Percentiles rank a stretch among this genome's conserved stretches.
Conservation (phyloP, 2,797 vertebrate genomes). For the Limosa lapponica region DNA sequence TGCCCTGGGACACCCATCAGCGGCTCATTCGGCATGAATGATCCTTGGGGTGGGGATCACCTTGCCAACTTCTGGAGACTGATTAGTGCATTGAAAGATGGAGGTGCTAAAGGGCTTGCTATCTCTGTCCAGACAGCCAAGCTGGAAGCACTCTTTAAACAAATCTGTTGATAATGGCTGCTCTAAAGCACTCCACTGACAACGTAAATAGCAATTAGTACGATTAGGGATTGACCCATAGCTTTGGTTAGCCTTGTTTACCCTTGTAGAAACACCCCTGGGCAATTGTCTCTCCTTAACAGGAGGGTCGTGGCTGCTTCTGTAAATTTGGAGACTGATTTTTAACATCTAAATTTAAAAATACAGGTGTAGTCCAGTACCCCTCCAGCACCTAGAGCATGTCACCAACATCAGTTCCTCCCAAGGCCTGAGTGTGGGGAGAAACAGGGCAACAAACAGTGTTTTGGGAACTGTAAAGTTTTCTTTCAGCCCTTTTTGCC, state of each 20-base stretch:
- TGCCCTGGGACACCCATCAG: background rate
- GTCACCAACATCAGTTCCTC: background rate
- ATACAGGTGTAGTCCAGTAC: too few species aligned
- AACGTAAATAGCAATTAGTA: slow-evolving; percentile 47
- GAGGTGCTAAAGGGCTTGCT: background rate
- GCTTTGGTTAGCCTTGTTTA: background rate
- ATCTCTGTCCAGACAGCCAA: background rate
- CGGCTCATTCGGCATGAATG: fast-evolving
- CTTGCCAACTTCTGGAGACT: background rate
- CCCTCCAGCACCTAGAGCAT: background rate
- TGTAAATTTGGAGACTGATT: background rate
- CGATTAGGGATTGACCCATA: background rate
- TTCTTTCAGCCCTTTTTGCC: background rate
- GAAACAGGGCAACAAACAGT: background rate
- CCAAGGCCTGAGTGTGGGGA: background rate
- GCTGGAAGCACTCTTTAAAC: slow-evolving; percentile 8
- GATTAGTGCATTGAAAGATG: background rate
- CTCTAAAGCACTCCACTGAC: background rate
- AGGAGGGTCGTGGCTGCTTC: background rate
- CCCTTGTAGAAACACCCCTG: background rate
- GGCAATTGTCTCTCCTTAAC: background rate
- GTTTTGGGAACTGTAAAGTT: background rate
- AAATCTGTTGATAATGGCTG: background rate
- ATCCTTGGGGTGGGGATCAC: background rate
- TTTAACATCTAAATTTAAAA: background rate